Evolutionary conservation across 2,888 invertebrate genomes (phyloP).

Genomic region (Pteria penguin): DNA sequence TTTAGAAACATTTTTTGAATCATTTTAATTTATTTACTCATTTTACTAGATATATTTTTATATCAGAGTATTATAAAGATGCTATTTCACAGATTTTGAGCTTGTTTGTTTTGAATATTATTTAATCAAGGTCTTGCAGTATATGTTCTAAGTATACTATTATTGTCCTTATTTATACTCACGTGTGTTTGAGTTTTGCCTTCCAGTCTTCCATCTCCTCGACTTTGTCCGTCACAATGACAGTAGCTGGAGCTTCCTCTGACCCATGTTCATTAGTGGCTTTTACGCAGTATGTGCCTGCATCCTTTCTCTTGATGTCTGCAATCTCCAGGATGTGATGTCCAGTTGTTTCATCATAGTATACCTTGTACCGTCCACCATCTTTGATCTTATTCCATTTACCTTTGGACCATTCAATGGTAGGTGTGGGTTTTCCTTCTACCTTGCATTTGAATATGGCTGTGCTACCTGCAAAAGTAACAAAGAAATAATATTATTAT

Average conservation of each 20-base stretch:
- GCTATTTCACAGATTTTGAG: no score
- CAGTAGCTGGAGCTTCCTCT: slow-evolving; percentile 76
- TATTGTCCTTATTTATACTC: no score
- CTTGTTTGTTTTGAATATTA: no score
- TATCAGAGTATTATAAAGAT: no score
- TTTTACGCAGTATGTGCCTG: slow-evolving; percentile 79
- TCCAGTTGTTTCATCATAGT: slow-evolving; percentile 70
- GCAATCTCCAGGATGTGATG: slow-evolving; percentile 76
- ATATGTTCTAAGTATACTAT: no score
- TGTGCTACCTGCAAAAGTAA: slow-evolving; percentile 67
- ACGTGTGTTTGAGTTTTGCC: slow-evolving; percentile 77
- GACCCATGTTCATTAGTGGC: slow-evolving; percentile 78
- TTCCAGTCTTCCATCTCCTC: slow-evolving; percentile 79
- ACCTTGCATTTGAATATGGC: slow-evolving; percentile 77
- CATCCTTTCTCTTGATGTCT: slow-evolving; percentile 75
- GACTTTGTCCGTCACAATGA: slow-evolving; percentile 78
- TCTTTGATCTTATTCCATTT: slow-evolving; percentile 78
- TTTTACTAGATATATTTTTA: no score
- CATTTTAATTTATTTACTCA: no score
- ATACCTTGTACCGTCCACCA: slow-evolving; percentile 70
- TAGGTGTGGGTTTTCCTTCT: slow-evolving; percentile 77
- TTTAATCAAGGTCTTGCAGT: no score
- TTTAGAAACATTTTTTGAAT: no score
- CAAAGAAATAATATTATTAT: no score
- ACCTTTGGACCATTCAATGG: slow-evolving; percentile 79